Evolutionary conservation across 2,888 invertebrate species (phyloP), one percentile per base, ranked within the genome.

Genomic region (Rhagium mordax): DNA sequence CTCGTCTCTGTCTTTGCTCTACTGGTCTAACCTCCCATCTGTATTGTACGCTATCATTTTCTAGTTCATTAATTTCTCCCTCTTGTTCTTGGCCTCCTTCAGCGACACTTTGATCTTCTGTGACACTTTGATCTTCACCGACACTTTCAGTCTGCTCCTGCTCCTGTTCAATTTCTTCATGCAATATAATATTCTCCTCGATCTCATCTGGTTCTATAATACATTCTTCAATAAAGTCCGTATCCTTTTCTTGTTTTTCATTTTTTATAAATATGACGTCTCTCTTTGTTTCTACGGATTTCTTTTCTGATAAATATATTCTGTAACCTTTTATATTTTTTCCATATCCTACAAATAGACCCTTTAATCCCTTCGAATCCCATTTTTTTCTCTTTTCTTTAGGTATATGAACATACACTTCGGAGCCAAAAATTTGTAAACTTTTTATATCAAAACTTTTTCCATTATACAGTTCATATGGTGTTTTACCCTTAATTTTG

Each of bases 261-360:
- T 66, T 7, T 3, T 51, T 55, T 15, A n/a, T 18, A 18, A 15
- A 55, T n/a, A 20, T 8, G n/a, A 48, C 48, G n/a, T 48, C 16
- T 48, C 16, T 48, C 10, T 48, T 48, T 10, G n/a, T 10, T 8
- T 48, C 6, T n/a, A 48, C 16, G 2, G 10, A 1, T 48, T 10
- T 48, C n/a, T 48, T 48, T 3, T 47, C 15, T 13, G 47, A 8
- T n/a, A 47, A 47, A 15, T 47, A 72, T 21, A 72, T 21, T 53
- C 72, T 60, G 16, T 61, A 72, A 10, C 72, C 72, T 27, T 57
- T 48, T 16, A 51, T 62, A 13, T 33, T 33, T 55, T 49, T 62
- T 47, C 55, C 48, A 47, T 72, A 72, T 15, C 67, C 72, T 1
- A 62, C 59, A n/a, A 64, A 21, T 33, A 24, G 27, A 7, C 53